Percentiles rank a stretch among this genome's conserved stretches.
Evolutionary conservation across 2,888 invertebrate genomes (phyloP).

Genomic region (Anoncus sp.): DNA sequence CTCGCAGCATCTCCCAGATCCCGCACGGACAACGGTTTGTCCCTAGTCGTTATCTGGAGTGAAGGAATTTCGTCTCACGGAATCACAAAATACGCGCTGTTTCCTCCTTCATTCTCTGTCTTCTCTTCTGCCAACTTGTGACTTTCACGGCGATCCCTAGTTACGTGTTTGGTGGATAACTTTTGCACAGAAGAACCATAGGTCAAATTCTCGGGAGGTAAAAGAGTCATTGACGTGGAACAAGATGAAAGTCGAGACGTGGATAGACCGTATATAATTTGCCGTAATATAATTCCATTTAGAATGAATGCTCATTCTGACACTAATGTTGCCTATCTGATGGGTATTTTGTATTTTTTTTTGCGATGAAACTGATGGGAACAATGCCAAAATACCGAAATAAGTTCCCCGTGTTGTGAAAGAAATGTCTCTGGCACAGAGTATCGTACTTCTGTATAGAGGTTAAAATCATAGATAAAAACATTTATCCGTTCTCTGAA

Average conservation of each 20-base stretch:
- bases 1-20: constrained; percentile 41
- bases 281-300: not conserved
- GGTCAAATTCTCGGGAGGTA: not conserved
- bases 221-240: constrained; percentile 14
- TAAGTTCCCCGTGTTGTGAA: not conserved
- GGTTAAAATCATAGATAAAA: not conserved
- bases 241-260: constrained; percentile 5
- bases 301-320: not conserved
- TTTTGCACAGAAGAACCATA: constrained; percentile 21
- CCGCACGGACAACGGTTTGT: constrained; percentile 22
- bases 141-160: constrained; percentile 8
- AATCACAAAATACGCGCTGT: constrained; percentile 49
- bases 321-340: not conserved
- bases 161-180: constrained; percentile 31
- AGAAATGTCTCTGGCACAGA: not conserved
- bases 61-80: constrained; percentile 52
- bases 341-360: not conserved
- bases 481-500: constrained; percentile 20
- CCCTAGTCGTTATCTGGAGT: constrained; percentile 39
- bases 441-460: not conserved
- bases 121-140: constrained; percentile 13
- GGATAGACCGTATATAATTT: constrained; percentile 3
- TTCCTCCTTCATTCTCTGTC: constrained; percentile 1
- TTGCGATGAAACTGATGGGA: constrained; percentile 27
- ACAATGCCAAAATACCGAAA: constrained; percentile 4